A percentile compares a stretch with the other conserved stretches of the same genome.
phyloP scores from a whole-genome alignment of 2,113 vertebrate genomes.

The Pantherophis guttatus region DNA sequence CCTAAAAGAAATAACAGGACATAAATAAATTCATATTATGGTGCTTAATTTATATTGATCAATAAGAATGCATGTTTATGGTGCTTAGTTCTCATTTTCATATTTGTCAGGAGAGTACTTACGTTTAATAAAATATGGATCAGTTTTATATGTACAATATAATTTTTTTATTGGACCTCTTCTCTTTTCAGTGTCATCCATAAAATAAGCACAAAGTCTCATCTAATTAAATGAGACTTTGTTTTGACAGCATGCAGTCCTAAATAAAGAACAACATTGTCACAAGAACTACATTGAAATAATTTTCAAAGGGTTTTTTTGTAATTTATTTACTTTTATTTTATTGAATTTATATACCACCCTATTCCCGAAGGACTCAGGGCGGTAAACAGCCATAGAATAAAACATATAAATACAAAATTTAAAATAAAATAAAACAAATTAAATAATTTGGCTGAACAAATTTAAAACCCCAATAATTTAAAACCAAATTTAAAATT shows the following conservation, averaged over 20 bases:
- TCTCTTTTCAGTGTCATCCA: background rate
- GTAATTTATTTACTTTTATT: background rate
- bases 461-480: too few species aligned
- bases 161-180: background rate
- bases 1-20: conserved; percentile 20
- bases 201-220: background rate
- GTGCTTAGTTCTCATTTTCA: background rate
- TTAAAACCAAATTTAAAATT: too few species aligned
- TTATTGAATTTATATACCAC: too few species aligned
- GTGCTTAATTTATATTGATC: conserved; percentile 31
- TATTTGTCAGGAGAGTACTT: background rate
- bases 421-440: too few species aligned
- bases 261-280: background rate
- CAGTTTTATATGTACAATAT: background rate
- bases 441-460: too few species aligned
- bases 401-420: too few species aligned
- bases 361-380: too few species aligned
- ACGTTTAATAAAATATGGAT: background rate
- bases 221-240: background rate
- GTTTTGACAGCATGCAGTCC: background rate
- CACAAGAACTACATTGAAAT: background rate
- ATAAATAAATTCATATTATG: background rate
- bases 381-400: too few species aligned
- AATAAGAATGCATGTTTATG: conserved; percentile 9
- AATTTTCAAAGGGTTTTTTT: background rate